Conservation (phyloP, 92 coral and sea anemone species). For the Epizoanthus scotinus region DNA sequence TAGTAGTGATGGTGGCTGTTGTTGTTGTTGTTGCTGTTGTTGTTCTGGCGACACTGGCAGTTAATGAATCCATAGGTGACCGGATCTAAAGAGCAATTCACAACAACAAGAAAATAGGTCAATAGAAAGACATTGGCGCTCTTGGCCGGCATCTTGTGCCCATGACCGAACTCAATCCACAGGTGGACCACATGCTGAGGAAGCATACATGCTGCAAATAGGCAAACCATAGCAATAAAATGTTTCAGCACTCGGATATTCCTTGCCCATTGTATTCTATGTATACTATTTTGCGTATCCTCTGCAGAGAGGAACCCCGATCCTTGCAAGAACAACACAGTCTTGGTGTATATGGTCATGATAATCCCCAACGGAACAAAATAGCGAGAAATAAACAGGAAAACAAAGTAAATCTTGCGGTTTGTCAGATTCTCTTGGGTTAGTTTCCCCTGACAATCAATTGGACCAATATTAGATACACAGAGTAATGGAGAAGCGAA, state of each 20-base stretch:
- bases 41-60: background rate
- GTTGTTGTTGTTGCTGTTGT: too few species aligned
- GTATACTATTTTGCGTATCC: background rate
- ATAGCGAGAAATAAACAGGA: background rate
- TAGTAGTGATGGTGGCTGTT: too few species aligned
- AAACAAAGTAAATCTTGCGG: background rate
- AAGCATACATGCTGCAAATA: conserved; percentile 16
- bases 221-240: background rate
- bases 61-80: background rate
- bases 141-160: background rate
- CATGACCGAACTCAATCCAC: background rate
- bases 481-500: background rate
- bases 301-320: background rate
- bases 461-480: background rate
- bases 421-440: background rate
- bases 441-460: background rate
- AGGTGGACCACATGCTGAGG: conserved; percentile 18
- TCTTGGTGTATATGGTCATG: background rate
- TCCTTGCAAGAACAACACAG: background rate
- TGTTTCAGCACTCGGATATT: background rate
- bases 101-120: conserved; percentile 10
- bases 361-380: background rate
- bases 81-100: background rate
- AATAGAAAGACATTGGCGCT: conserved; percentile 2
- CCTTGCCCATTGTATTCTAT: background rate